Conservation (phyloP, 2,888 invertebrate genomes). For the Parelbella ahira region DNA sequence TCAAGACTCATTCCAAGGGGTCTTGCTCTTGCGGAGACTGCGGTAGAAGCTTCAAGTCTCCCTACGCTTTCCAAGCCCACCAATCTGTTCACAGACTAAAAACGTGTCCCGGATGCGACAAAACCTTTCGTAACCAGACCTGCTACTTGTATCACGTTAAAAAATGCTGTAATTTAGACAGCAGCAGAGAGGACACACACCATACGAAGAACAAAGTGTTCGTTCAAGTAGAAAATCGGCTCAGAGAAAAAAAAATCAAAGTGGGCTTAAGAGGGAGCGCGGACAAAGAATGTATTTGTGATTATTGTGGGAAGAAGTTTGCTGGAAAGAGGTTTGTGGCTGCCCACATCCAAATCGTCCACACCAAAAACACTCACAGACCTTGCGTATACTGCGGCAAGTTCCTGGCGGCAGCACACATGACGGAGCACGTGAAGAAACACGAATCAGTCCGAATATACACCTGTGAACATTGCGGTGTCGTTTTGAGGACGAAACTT, state of each 20-base stretch:
- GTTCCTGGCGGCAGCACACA: slow-evolving; percentile 56
- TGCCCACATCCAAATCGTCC: slow-evolving; percentile 68
- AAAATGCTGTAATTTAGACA: slow-evolving; percentile 52
- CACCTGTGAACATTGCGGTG: slow-evolving; percentile 53
- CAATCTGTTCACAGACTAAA: slow-evolving; percentile 48
- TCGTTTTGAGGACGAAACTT: slow-evolving; percentile 50
- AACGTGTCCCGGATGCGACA: slow-evolving; percentile 57
- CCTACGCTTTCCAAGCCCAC: slow-evolving; percentile 53
- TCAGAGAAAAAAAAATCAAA: slow-evolving; percentile 42
- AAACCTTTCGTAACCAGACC: slow-evolving; percentile 53
- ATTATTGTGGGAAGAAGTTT: slow-evolving; percentile 63
- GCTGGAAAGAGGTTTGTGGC: slow-evolving; percentile 57
- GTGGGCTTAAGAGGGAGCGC: slow-evolving; percentile 57
- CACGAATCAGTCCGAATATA: slow-evolving; percentile 41
- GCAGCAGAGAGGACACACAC: slow-evolving; percentile 36
- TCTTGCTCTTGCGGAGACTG: slow-evolving; percentile 58
- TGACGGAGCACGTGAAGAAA: slow-evolving; percentile 58
- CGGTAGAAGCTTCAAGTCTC: slow-evolving; percentile 50
- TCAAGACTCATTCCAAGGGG: slow-evolving; percentile 45
- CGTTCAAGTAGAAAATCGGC: slow-evolving; percentile 45
- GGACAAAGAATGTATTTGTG: slow-evolving; percentile 54
- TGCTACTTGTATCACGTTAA: slow-evolving; percentile 61
- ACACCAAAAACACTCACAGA: slow-evolving; percentile 58
- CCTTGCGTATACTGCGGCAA: slow-evolving; percentile 64
- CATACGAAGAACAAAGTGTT: slow-evolving; percentile 43